Evolutionary conservation across 2,888 invertebrate genomes (phyloP), one percentile per base, ranked within the genome.

Genomic region (Alentia gelatinosa): DNA sequence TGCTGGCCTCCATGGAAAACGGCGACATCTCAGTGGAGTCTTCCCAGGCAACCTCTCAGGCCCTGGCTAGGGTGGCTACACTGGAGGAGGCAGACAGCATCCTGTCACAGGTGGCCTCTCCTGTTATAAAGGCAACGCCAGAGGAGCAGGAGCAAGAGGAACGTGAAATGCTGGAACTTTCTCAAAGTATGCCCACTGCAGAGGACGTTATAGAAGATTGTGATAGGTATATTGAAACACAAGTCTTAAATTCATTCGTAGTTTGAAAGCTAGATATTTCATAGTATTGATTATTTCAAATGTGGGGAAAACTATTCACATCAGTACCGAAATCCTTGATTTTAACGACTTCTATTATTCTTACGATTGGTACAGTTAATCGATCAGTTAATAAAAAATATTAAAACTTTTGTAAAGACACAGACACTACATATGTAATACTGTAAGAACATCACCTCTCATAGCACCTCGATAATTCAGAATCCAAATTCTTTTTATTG

Each of bases 81-180:
- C 92, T 95, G 47, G 94, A 97, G 86, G 98, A 98, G 95, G 97
- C 97, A 92, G 98, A 98, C 94, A 98, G 98, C 94, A 97, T 98
- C 56, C 96, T 98, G 15, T 91, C 91, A 19, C 88, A 91, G 79
- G 30, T 75, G 9, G 35, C 68, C 68, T 68, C 68, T 15, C 68
- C 68, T 12, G 23, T n/a, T 1, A 19, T 12, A 1, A 56, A n/a
- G 56, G 30, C 30, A 1, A 5, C 5, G 15, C 39, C 86, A 86
- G 47, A 47, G 50, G 19, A 33, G 26, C 47, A 86, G 7, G 86
- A 42, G 47, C 47, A 50, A 30, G 95, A 95, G 15, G 95, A 95
- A 30, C 92, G 94, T 39, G 95, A 95, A 19, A 95, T 95, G 35
- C 90, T 95, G 89, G 95, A 95, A 92, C 95, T 95, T 95, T 94